Conservation (phyloP, 2,888 invertebrate species). For the Nephrocerus scutellatus region DNA sequence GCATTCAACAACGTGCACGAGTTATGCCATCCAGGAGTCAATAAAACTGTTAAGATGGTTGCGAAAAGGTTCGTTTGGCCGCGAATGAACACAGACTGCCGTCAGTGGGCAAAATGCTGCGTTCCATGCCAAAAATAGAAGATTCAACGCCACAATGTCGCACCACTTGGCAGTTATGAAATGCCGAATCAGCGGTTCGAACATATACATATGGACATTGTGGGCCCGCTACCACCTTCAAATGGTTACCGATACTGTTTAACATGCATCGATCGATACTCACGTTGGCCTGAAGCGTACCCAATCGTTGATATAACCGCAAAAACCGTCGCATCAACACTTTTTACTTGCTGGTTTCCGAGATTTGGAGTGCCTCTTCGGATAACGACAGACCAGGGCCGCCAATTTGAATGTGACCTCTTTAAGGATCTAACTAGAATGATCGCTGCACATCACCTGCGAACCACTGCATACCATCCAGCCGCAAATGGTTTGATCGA, state of each 20-base stretch:
- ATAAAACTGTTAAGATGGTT: neutral
- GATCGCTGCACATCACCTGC: slow-evolving; percentile 4
- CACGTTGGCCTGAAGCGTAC: slow-evolving; percentile 6
- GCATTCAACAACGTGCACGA: no score
- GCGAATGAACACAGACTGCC: slow-evolving; percentile 9
- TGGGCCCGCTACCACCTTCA: slow-evolving; percentile 1
- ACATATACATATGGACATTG: slow-evolving; percentile 6
- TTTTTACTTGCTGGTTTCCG: slow-evolving; percentile 12
- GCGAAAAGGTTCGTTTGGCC: no score
- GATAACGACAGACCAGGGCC: slow-evolving; percentile 18
- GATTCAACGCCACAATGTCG: slow-evolving; percentile 6
- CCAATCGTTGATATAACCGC: neutral
- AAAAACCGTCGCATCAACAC: neutral
- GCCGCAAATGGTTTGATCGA: slow-evolving; percentile 16
- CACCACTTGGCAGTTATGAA: no score
- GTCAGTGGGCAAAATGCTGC: slow-evolving; percentile 9
- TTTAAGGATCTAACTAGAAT: slow-evolving; percentile 10
- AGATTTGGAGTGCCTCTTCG: slow-evolving; percentile 15
- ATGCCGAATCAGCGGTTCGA: no score
- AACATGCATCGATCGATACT: slow-evolving; percentile 8
- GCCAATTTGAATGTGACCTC: slow-evolving; percentile 15
- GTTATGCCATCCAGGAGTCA: no score
- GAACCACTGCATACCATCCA: slow-evolving; percentile 12
- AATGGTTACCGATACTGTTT: slow-evolving; percentile 2
- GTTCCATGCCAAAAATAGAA: slow-evolving; percentile 12